Base-by-base conservation (phyloP, 2,797 vertebrate genomes). In the Scarus forsteni region DNA sequence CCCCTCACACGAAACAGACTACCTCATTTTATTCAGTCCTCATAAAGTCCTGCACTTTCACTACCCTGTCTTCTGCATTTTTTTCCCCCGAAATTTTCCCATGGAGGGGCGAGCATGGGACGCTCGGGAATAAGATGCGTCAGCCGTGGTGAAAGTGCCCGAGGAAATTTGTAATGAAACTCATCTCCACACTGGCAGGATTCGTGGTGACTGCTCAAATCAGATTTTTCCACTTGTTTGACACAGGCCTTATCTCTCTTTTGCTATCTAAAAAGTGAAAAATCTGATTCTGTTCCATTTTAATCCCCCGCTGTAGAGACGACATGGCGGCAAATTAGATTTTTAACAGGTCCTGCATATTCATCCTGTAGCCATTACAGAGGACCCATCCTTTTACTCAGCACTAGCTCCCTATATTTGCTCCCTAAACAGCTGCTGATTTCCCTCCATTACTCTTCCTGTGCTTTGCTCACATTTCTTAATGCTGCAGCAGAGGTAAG, bases 91-190 rank as follows among this genome's bases (percentile, higher is more conserved):
- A 10, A 61, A 44, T 67, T n/a, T 57, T 70, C 8, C 35, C 11
- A 16, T 3, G 2, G 15, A 43, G 16, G 3, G 16, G 5, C 6
- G 39, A 43, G 58, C 16, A 18, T 18, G 39, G 16, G 69, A 62
- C 19, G 0, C 16, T 50, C 2, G 0, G 64, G 65, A 64, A 51
- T 70, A 34, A 14, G 42, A 62, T 35, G 14, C 15, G 27, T 81
- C 75, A 78, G 59, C 71, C 49, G 0, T 60, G 70, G 15, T 50
- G 51, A 77, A 66, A 80, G 62, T 0, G 43, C 73, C n/a, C 0
- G 43, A 76, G 75, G 81, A 56, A 58, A 71, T 70, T 70, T 63
- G 60, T 77, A 80, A 79, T 75, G 58, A 66, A 80, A 69, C 70
- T 71, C 71, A 62, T 79, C 48, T 39, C 43, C 40, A 42, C 62